Conservation (phyloP, 2,797 vertebrate genomes). For the Danio tinwini region DNA sequence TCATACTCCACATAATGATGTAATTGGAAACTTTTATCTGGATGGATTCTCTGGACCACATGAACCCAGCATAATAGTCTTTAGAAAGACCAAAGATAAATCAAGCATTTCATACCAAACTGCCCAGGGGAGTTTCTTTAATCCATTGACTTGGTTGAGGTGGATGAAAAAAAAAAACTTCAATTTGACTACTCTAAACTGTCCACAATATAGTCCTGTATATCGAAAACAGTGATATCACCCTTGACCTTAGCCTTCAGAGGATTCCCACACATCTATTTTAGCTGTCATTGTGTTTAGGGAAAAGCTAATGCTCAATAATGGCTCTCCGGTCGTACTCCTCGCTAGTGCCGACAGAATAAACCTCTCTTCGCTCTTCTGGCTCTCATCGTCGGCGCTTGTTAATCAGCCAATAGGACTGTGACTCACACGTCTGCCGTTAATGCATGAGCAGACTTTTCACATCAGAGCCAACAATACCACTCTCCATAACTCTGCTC, state of each 20-base stretch:
- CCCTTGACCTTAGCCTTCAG: slow-evolving; percentile 21
- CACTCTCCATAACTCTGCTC: slow-evolving; percentile 28
- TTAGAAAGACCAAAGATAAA: slow-evolving; percentile 9
- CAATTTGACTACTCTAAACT: not conserved
- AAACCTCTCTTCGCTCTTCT: not conserved
- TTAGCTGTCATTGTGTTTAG: slow-evolving; percentile 24
- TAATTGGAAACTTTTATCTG: slow-evolving; percentile 27
- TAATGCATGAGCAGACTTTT: slow-evolving; percentile 45
- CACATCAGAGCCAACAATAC: slow-evolving; percentile 46
- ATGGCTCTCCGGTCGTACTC: slow-evolving; percentile 32
- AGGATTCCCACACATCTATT: slow-evolving; percentile 19
- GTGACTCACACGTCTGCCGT: slow-evolving; percentile 53
- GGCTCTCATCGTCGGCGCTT: slow-evolving; percentile 25
- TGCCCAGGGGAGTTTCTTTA: not conserved
- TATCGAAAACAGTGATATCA: slow-evolving; percentile 1
- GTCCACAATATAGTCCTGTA: not conserved
- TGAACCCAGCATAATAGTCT: not conserved
- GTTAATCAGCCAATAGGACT: slow-evolving; percentile 41
- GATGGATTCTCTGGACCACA: slow-evolving; percentile 9
- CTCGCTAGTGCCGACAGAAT: not conserved
- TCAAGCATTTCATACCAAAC: slow-evolving; percentile 22
- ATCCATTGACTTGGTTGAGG: slow-evolving; percentile 9
- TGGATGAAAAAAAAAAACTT: not conserved
- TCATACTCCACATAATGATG: slow-evolving; percentile 32
- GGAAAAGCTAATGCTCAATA: slow-evolving; percentile 24